These are phyloP conservation scores for Suricata suricatta DNA, from an alignment of 2,113 vertebrate genomes.

Conservation along the genomic window DNA sequence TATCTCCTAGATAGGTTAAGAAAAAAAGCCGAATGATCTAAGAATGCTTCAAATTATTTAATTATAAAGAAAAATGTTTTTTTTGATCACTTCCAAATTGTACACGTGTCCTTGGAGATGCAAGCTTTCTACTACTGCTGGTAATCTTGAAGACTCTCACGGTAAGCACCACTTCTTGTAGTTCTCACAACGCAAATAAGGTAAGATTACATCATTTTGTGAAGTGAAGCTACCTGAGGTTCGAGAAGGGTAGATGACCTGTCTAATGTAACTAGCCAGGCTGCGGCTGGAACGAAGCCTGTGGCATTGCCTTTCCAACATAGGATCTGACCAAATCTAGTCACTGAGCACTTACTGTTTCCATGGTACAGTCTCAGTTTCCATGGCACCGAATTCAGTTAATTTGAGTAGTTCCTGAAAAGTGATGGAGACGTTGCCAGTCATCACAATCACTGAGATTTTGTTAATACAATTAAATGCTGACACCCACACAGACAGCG, in stretches of 20 bases:
- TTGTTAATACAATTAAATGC: background rate
- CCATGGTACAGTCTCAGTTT: background rate
- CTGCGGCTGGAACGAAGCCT: background rate
- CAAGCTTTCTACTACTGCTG: background rate
- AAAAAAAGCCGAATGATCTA: background rate
- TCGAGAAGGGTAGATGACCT: background rate
- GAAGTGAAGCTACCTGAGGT: background rate
- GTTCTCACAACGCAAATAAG: background rate
- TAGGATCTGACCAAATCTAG: fast-evolving
- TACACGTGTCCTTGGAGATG: background rate
- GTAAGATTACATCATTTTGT: background rate
- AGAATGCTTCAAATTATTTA: background rate
- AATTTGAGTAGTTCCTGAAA: background rate
- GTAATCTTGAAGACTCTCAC: background rate
- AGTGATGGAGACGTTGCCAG: background rate
- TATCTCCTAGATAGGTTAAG: background rate
- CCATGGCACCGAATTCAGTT: background rate
- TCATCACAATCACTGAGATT: background rate
- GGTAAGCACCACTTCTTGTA: background rate
- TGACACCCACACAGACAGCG: background rate
- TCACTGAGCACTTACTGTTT: background rate
- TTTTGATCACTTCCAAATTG: background rate
- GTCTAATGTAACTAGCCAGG: too few relatives aligned
- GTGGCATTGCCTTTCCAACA: background rate
- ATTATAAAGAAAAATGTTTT: background rate